These are phyloP conservation scores for Branchinecta sandiegonensis DNA, from an alignment of 2,888 invertebrate genomes.

Conservation along the genomic window DNA sequence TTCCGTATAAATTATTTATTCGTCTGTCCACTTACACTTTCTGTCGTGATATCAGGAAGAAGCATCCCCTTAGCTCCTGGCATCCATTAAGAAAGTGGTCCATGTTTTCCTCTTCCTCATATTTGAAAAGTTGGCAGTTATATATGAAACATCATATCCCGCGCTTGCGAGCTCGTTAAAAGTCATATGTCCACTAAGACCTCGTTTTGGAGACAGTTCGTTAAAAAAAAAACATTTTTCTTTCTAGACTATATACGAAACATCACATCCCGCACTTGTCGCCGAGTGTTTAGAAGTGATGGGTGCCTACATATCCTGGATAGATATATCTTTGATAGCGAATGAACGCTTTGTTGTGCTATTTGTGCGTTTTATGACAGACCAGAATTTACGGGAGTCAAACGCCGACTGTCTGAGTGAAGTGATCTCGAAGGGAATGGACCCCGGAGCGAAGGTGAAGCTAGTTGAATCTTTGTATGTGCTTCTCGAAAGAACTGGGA, in stretches of 20 bases:
- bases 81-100: no score
- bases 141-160: no score
- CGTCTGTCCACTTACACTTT: no score
- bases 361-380: conserved; percentile 35
- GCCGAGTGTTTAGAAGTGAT: conserved; percentile 39
- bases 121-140: no score
- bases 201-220: no score
- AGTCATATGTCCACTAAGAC: no score
- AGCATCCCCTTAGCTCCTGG: no score
- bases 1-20: no score
- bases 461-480: conserved; percentile 39
- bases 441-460: conserved; percentile 40
- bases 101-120: no score
- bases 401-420: conserved; percentile 42
- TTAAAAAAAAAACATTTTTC: background rate
- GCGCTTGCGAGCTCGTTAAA: no score
- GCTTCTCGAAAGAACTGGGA: conserved; percentile 35
- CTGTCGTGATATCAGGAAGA: no score
- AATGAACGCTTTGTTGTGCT: conserved; percentile 41
- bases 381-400: conserved; percentile 34
- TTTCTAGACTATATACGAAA: conserved; percentile 21
- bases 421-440: conserved; percentile 44
- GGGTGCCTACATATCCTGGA: conserved; percentile 43
- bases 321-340: conserved; percentile 42
- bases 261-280: conserved; percentile 33